phyloP scores from a whole-genome alignment of 2,888 invertebrate species.

The Leptopterna dolabrata region DNA sequence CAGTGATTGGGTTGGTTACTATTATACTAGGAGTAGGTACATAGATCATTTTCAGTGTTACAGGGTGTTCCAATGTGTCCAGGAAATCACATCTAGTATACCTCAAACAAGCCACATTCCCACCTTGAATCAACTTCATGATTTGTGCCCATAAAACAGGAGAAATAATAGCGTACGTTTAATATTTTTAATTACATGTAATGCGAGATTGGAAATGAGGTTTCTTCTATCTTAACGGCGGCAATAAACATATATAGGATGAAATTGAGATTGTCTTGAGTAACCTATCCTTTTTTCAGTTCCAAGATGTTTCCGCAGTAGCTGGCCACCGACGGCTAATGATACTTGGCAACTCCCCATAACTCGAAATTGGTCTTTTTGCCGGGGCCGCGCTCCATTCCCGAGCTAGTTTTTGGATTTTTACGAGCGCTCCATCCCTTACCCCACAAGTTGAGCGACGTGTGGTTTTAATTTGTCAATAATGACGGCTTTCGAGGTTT shows the following conservation, averaged over 20 bases:
- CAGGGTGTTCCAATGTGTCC: too few relatives aligned
- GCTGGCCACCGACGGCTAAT: not conserved
- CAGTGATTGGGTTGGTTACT: too few relatives aligned
- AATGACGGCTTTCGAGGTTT: not conserved
- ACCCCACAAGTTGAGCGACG: conserved; percentile 1
- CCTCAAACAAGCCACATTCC: too few relatives aligned
- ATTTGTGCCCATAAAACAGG: too few relatives aligned
- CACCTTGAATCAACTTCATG: too few relatives aligned
- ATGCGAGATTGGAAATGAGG: not conserved
- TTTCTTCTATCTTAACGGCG: not conserved
- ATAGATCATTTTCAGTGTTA: too few relatives aligned
- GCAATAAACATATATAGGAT: not conserved
- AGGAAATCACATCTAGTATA: too few relatives aligned
- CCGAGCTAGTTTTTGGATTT: not conserved
- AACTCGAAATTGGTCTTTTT: not conserved
- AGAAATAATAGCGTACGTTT: too few relatives aligned
- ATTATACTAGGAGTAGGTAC: too few relatives aligned
- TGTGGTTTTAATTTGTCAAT: conserved; percentile 24
- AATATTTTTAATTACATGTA: too few relatives aligned
- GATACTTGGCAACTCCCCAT: not conserved
- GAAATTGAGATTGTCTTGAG: not conserved
- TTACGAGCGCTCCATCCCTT: not conserved
- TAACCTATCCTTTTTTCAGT: not conserved
- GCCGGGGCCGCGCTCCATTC: not conserved
- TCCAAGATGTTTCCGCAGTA: not conserved